A percentile compares a stretch with the other conserved stretches of the same genome.
phyloP scores from a whole-genome alignment of 2,113 vertebrate species.

The Chrysemys picta region DNA sequence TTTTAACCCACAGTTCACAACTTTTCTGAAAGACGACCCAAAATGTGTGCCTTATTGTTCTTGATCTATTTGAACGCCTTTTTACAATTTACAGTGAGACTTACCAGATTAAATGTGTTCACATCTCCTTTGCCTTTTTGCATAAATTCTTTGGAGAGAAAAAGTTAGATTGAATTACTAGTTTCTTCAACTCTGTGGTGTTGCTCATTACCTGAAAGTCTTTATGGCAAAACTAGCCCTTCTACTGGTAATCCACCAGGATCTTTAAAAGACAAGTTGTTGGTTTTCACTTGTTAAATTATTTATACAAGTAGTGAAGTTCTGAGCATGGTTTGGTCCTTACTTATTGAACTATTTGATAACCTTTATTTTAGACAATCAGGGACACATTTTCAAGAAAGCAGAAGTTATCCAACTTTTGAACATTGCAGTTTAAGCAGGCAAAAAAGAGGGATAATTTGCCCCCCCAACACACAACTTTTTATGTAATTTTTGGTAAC shows the following conservation, averaged over 20 bases:
- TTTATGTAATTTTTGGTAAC: background rate
- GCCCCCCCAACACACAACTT: background rate
- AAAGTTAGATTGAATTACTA: background rate
- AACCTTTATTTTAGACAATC: background rate
- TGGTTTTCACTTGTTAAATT: background rate
- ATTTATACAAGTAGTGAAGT: conserved; percentile 1
- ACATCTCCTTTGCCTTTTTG: background rate
- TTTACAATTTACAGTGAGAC: background rate
- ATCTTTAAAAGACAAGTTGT: background rate
- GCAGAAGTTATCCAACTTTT: background rate
- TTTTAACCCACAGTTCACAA: background rate
- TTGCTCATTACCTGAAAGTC: background rate
- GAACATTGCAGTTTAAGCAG: background rate
- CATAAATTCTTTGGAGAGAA: background rate
- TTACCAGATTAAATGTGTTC: background rate
- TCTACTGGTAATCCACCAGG: background rate
- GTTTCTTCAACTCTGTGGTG: background rate
- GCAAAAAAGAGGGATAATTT: background rate
- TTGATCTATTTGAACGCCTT: background rate
- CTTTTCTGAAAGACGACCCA: background rate
- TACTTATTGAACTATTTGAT: background rate
- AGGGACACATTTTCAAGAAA: background rate
- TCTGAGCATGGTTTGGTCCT: background rate
- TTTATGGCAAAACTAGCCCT: background rate
- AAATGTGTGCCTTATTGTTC: background rate